phyloP scores from a whole-genome alignment of 2,797 vertebrate genomes.

The Chlorospingus flavigularis region DNA sequence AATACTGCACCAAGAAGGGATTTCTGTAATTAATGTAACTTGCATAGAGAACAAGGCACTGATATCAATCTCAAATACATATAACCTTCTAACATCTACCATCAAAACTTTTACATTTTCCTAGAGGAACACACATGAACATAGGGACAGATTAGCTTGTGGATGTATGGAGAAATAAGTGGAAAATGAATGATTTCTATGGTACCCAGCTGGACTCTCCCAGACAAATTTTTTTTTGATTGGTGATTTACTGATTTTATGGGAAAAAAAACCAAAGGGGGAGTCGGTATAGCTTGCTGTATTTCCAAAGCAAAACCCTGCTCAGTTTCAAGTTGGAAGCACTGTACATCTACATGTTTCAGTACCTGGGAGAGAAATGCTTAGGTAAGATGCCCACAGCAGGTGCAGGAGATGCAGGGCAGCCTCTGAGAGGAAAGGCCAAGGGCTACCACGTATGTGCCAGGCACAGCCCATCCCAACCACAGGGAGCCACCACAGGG shows the following conservation, averaged over 20 bases:
- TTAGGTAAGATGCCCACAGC: neutral
- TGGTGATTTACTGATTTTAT: neutral
- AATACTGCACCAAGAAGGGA: neutral
- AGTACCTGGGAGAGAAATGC: neutral
- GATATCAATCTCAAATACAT: neutral
- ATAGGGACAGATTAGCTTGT: neutral
- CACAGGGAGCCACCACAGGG: neutral
- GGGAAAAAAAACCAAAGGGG: neutral
- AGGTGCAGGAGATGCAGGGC: neutral
- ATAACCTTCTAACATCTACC: neutral
- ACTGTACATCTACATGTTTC: neutral
- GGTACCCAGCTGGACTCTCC: neutral
- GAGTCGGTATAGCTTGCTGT: neutral
- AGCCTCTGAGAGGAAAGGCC: too few species aligned
- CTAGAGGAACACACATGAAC: neutral
- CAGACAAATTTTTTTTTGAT: neutral
- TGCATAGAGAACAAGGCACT: neutral
- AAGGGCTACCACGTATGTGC: fast-evolving
- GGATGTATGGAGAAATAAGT: neutral
- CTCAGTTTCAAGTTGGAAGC: neutral
- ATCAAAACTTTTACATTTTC: neutral
- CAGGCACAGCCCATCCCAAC: fast-evolving
- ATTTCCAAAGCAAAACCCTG: neutral
- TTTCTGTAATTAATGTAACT: neutral
- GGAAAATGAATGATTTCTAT: neutral